These are phyloP conservation scores for Zosterops japonicus DNA, from an alignment of 2,113 vertebrate species.

Conservation along the genomic window DNA sequence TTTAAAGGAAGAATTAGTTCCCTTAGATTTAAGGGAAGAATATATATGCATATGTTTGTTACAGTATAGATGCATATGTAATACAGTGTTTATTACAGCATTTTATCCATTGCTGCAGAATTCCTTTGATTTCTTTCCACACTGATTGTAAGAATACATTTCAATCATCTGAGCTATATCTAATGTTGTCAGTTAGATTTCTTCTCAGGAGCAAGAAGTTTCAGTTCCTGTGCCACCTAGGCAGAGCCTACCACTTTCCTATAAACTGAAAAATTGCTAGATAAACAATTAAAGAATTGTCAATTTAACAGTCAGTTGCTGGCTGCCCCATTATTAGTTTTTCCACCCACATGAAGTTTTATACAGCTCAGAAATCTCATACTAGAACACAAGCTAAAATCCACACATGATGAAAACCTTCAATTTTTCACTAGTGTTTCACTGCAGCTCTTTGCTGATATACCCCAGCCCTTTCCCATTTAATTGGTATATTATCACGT, in stretches of 20 bases:
- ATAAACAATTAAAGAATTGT: background rate
- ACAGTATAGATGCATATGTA: background rate
- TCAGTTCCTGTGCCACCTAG: background rate
- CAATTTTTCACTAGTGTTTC: background rate
- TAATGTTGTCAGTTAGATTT: background rate
- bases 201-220: background rate
- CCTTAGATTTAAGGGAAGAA: background rate
- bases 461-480: background rate
- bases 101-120: background rate
- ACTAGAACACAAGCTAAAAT: background rate
- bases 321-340: background rate
- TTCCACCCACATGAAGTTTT: background rate
- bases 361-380: background rate
- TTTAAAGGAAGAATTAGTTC: background rate
- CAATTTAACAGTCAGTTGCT: background rate
- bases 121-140: background rate
- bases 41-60: background rate
- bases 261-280: background rate
- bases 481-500: background rate
- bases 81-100: background rate
- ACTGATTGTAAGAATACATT: background rate
- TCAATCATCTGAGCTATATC: background rate
- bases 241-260: background rate
- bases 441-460: background rate
- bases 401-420: background rate